Conservation (phyloP, 2,888 invertebrate species). For the Ischnus inquisitorius region DNA sequence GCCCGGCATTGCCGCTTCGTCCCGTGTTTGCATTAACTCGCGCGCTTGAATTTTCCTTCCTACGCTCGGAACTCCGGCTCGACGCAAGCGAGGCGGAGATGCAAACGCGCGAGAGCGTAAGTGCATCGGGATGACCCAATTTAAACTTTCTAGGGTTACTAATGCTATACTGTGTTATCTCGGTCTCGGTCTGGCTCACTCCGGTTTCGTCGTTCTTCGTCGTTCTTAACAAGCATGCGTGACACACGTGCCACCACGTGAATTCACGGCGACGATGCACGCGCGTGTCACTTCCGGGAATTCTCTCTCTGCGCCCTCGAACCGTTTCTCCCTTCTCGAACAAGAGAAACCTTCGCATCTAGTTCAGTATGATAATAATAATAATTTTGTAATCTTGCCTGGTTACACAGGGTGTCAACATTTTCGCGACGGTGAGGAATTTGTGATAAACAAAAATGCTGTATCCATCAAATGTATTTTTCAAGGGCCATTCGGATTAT, state of each 20-base stretch:
- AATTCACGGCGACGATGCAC: slow-evolving; percentile 30
- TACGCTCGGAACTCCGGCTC: neutral
- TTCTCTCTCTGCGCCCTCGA: neutral
- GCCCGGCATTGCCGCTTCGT: neutral
- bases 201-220: slow-evolving; percentile 1
- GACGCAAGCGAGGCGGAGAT: slow-evolving; percentile 24
- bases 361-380: slow-evolving; percentile 15
- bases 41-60: slow-evolving; percentile 32
- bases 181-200: neutral
- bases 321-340: too few relatives aligned
- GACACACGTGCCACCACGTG: slow-evolving; percentile 17
- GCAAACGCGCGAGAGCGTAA: slow-evolving; percentile 37
- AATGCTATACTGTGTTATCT: slow-evolving; percentile 7
- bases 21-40: slow-evolving; percentile 38
- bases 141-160: slow-evolving; percentile 28
- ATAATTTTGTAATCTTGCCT: too few relatives aligned
- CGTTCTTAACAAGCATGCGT: neutral
- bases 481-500: too few relatives aligned
- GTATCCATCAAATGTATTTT: too few relatives aligned
- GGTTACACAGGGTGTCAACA: too few relatives aligned
- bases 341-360: neutral
- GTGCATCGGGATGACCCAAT: slow-evolving; percentile 41
- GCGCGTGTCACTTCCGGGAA: slow-evolving; percentile 11
- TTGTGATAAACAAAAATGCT: too few relatives aligned
- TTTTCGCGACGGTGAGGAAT: too few relatives aligned